Conservation (phyloP, 2,888 invertebrate genomes). For the Zaprionus lineosus region DNA sequence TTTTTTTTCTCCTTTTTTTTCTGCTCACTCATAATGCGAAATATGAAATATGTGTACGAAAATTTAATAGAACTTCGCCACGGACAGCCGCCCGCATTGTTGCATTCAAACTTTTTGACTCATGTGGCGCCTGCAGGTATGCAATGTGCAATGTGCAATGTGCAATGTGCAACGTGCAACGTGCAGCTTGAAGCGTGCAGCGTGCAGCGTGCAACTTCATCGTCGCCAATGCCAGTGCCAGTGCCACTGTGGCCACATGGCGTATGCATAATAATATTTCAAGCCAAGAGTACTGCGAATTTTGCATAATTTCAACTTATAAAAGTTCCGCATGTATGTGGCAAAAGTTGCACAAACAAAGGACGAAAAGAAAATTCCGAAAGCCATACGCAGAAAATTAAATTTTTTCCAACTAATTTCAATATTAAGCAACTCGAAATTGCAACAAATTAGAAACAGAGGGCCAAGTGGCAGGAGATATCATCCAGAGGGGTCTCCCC, state of each 20-base stretch:
- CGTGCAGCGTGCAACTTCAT: no score
- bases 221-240: no score
- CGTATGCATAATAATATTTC: slow-evolving; percentile 71
- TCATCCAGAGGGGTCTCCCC: no score
- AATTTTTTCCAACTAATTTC: slow-evolving; percentile 65
- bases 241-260: slow-evolving; percentile 43
- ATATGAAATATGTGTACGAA: slow-evolving; percentile 51
- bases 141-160: slow-evolving; percentile 29
- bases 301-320: slow-evolving; percentile 75
- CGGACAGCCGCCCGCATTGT: slow-evolving; percentile 46
- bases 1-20: slow-evolving; percentile 10
- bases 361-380: slow-evolving; percentile 9
- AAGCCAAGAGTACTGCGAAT: slow-evolving; percentile 37
- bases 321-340: slow-evolving; percentile 46
- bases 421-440: slow-evolving; percentile 57
- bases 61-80: slow-evolving; percentile 61
- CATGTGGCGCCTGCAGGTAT: slow-evolving; percentile 57
- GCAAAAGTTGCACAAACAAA: slow-evolving; percentile 38
- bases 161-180: slow-evolving; percentile 41
- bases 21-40: no score
- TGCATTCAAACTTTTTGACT: slow-evolving; percentile 49
- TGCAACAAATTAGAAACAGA: slow-evolving; percentile 60
- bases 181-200: slow-evolving; percentile 25
- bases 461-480: not conserved
- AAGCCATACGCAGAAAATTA: slow-evolving; percentile 59